Conservation (phyloP, 2,797 vertebrate genomes). For the Hippoglossus hippoglossus region DNA sequence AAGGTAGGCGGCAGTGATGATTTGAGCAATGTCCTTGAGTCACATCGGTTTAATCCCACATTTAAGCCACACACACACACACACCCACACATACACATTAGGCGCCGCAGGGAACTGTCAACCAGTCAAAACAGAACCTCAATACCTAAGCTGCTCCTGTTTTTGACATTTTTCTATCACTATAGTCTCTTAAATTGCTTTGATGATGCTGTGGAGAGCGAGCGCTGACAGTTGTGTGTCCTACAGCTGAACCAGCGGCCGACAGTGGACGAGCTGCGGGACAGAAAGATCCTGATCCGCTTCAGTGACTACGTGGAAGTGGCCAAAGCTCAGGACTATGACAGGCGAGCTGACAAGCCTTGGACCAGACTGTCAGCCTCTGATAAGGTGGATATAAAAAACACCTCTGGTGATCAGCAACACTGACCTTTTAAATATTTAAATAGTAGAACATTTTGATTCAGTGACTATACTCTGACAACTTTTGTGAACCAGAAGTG, state of each 20-base stretch:
- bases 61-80: conserved; percentile 1
- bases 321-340: conserved; percentile 99
- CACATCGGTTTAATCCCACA: conserved; percentile 20
- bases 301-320: conserved; percentile 99
- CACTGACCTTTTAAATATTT: not conserved
- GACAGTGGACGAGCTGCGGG: conserved; percentile 95
- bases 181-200: not conserved
- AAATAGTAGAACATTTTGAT: not conserved
- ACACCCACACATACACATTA: not conserved
- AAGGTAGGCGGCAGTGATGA: conserved; percentile 84
- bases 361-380: conserved; percentile 97
- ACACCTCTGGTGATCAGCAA: not conserved
- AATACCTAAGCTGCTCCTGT: conserved; percentile 17
- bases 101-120: not conserved
- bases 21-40: not conserved
- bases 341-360: conserved; percentile 96
- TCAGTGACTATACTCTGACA: not conserved
- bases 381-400: conserved; percentile 88
- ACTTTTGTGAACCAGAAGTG: no score
- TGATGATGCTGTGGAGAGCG: not conserved
- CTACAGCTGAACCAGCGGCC: conserved; percentile 95
- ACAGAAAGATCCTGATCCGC: conserved; percentile 97
- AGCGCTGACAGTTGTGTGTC: not conserved
- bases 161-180: conserved; percentile 4
- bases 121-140: conserved; percentile 23